phyloP scores from a whole-genome alignment of 2,888 invertebrate species.

The Argyra leucocephala region DNA sequence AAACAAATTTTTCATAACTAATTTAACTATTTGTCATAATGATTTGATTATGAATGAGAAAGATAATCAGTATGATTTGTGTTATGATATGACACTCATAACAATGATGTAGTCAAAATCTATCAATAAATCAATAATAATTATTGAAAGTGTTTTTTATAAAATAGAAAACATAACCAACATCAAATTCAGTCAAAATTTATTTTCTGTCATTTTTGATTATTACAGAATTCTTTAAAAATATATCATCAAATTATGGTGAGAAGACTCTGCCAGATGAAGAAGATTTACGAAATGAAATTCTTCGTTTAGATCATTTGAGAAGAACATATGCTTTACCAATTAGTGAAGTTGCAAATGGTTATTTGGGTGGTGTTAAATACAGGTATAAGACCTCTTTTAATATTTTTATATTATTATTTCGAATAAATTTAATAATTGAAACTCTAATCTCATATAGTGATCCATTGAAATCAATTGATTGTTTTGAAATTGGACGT shows the following conservation, averaged over 20 bases:
- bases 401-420: neutral
- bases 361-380: conserved; percentile 66
- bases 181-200: no score
- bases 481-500: conserved; percentile 28
- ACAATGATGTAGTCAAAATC: no score
- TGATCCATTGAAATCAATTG: conserved; percentile 23
- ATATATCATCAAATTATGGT: conserved; percentile 55
- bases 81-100: no score
- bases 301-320: conserved; percentile 75
- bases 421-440: neutral
- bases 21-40: no score
- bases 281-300: conserved; percentile 85
- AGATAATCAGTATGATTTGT: no score
- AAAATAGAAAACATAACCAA: no score
- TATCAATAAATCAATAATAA: no score
- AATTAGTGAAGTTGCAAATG: conserved; percentile 67
- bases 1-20: no score
- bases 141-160: no score
- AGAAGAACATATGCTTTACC: conserved; percentile 83
- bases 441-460: conserved; percentile 49
- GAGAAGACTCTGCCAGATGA: conserved; percentile 51
- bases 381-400: conserved; percentile 55
- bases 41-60: no score
- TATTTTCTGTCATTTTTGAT: no score
- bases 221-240: conserved; percentile 59